Base-by-base conservation (phyloP, 2,113 vertebrate species). In the Atherinomorus stipes region DNA sequence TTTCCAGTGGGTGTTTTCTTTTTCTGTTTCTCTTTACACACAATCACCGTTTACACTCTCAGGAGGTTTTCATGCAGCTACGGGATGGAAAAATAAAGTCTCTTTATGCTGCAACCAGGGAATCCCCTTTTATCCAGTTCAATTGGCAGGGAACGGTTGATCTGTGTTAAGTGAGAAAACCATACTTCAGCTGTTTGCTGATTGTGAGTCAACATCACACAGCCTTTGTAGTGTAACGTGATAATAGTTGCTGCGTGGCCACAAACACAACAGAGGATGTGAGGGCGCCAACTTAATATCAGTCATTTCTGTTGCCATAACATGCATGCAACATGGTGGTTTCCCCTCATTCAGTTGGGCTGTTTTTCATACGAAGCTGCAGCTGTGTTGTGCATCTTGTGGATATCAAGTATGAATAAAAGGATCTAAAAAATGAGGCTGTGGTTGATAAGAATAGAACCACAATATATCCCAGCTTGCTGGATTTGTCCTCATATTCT, bases 221-320 rank as follows among this genome's bases (percentile, higher is more conserved):
- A 54, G 22, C 74, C n/a, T 68, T 65, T 63, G 31, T 22, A 70
- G 13, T 16, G 59, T 13, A 9, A 71, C 18, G 44, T n/a, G 63
- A 80, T 71, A 84, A 80, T 57, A 9, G 53, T 54, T 40, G 60
- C 73, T 60, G 57, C 62, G 23, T 8, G 38, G 60, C 31, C 56
- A 28, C 57, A 81, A 56, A 77, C 51, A 62, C 74, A 28, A 38
- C 53, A 21, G 52, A 77, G 64, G 65, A 74, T 75, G 66, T 61
- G 54, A 66, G 47, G 23, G 42, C 71, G 63, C 13, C 58, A 45
- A 81, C n/a, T 58, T 40, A 16, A 70, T 83, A 81, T 88, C 84
- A 84, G 83, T 71, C 69, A 53, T 11, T 34, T 78, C 62, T 87
- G 86, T 87, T 85, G 81, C 76, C 77, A 88, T 73, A 88, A 83